Percentiles rank a stretch among this genome's conserved stretches.
Conservation (phyloP, 2,888 invertebrate species). For the Liopterus haemorrhoidalis region DNA sequence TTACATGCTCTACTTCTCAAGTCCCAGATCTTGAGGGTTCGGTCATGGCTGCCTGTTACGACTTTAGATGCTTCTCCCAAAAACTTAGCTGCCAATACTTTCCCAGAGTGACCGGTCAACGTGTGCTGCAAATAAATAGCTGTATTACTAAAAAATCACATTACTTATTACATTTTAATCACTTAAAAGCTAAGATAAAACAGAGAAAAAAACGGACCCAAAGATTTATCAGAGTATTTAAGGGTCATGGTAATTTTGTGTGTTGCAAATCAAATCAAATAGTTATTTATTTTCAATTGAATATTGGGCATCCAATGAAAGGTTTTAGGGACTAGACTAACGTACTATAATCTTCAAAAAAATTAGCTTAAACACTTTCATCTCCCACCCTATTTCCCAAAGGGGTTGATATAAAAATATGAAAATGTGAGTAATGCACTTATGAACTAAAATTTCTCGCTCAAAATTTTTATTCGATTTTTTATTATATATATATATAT, state of each 20-base stretch:
- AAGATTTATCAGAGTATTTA: background rate
- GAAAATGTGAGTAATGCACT: too few species aligned
- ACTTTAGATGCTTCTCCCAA: conserved; percentile 88
- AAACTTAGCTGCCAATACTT: conserved; percentile 96
- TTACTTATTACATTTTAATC: background rate
- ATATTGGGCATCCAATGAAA: too few species aligned
- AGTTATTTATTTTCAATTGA: background rate
- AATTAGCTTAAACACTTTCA: too few species aligned
- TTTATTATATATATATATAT: too few species aligned
- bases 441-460: too few species aligned
- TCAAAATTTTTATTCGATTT: too few species aligned
- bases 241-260: conserved; percentile 1
- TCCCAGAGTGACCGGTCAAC: conserved; percentile 91
- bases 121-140: conserved; percentile 66
- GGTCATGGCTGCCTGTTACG: conserved; percentile 95
- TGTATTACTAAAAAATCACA: background rate
- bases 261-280: background rate
- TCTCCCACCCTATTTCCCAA: too few species aligned
- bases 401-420: too few species aligned
- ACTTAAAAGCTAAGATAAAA: background rate
- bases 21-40: conserved; percentile 98
- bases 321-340: too few species aligned
- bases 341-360: too few species aligned
- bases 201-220: background rate
- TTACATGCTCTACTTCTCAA: conserved; percentile 83